Base-by-base conservation (phyloP, 2,888 invertebrate genomes). In the Eupithecia dodoneata region DNA sequence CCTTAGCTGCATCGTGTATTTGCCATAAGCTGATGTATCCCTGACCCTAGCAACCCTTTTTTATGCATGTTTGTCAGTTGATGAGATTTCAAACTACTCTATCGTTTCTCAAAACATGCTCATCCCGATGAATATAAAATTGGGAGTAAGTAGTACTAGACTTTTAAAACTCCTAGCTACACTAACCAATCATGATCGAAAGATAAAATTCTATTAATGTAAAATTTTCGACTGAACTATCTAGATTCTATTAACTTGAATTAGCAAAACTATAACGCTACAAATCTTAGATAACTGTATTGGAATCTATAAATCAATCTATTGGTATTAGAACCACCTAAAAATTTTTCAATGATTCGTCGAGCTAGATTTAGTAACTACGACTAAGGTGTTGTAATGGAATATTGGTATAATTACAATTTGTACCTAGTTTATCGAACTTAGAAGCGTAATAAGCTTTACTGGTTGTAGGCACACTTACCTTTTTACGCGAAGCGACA, bases 1-100 rank as follows among this genome's bases (percentile, higher is more conserved):
- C 86, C 92, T 92, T 92, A 92, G 93, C 93, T 92, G 93, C 92
- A 92, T 86, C 89, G 94, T 94, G 94, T 94, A 93, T 94, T 94
- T 94, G 94, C 94, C 92, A 90, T 93, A 94, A 94, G 94, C 94
- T 91, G 80, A 85, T 86, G 80, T 77, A 71, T 80, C 77, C 81
- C 76, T 74, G 75, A 81, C 80, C 83, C 82, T 82, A 83, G 55
- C 78, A 69, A 76, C 78, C 81, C 80, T 78, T 73, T 77, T 79
- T 78, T 79, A 81, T 86, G 81, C 84, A 80, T 83, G 82, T 83
- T 87, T 84, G 84, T 83, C 84, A 81, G 83, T 86, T 86, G 81
- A 88, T 88, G 86, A 85, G 83, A 81, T 83, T 84, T 83, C 85
- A 87, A 90, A 87, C 93, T 93, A 93, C 89, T 78, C 92, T 92